A percentile compares a stretch with the other conserved stretches of the same genome.
Conservation (phyloP, 2,113 vertebrate species). For the Sterrhoptilus dennistouni region DNA sequence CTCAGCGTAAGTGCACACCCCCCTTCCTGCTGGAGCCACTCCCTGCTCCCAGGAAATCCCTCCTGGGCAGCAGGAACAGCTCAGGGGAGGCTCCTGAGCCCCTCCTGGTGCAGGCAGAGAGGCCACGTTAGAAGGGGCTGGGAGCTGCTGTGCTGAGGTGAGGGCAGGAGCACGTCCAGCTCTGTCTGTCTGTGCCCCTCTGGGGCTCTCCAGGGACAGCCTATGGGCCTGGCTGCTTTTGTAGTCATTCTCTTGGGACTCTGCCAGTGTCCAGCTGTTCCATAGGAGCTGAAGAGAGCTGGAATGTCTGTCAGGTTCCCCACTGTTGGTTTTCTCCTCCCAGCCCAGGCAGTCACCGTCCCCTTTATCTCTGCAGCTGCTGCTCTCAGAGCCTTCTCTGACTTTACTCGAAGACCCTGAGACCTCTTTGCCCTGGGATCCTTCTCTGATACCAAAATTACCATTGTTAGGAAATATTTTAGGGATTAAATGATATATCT, state of each 20-base stretch:
- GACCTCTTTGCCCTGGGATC: neutral
- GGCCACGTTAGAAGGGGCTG: neutral
- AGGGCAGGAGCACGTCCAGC: neutral
- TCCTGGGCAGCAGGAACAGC: neutral
- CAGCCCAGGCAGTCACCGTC: neutral
- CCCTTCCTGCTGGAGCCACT: neutral
- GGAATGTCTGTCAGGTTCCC: neutral
- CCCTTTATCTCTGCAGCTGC: neutral
- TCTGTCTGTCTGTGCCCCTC: neutral
- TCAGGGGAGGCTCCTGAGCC: neutral
- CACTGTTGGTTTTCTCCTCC: neutral
- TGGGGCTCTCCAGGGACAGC: neutral
- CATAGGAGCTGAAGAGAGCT: neutral
- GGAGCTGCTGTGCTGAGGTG: neutral
- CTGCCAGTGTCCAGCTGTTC: neutral
- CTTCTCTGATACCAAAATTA: neutral
- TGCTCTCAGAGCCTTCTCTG: neutral
- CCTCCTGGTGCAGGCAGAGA: neutral
- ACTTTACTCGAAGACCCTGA: neutral
- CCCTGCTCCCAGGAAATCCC: neutral
- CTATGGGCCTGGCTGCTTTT: neutral
- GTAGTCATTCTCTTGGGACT: neutral
- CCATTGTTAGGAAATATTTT: neutral
- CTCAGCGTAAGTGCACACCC: constrained; percentile 91
- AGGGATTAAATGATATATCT: neutral